Evolutionary conservation across 2,113 vertebrate genomes (phyloP), one percentile per base, ranked within the genome.

Genomic region (Antigone vipio): DNA sequence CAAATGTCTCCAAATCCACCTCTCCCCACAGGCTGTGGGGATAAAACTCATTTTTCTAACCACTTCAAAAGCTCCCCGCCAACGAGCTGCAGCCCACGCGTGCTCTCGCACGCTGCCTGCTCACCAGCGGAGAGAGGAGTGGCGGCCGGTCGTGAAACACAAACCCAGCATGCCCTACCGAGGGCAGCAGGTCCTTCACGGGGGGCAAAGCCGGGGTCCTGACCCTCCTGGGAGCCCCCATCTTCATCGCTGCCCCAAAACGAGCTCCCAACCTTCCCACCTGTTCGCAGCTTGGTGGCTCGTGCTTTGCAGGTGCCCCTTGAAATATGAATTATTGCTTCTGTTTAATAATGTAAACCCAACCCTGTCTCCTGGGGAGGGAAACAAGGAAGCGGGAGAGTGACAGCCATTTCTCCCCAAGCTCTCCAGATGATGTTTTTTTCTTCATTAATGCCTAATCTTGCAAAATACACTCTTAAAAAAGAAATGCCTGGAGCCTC

Each of bases 101-200:
- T 18, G 68, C 47, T 52, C 68, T 53, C 2, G 4, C 3, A 11
- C 4, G 11, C 60, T 44, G 47, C 35, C n/a, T 64, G 47, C 49
- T 64, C 30, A 3, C 49, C 76, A 53, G 60, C 23, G 4, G 8
- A 6, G 52, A 62, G 49, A 13, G 55, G 9, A 34, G 59, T 34
- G 9, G 71, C 22, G 5, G 9, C 66, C 29, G 20, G 42, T 22
- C 13, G 7, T 2, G 9, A 49, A 63, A 49, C 3, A 1, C 55
- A 6, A 53, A 29, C 40, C 58, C 5, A 0, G 5, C 3, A 0
- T 1, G 1, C 34, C 66, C 58, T 7, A 3, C 56, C 2, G 0
- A 30, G 49, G 45, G 15, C 42, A 72, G 20, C 1, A 3, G 32
- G 26, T 47, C 40, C 63, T 49, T 81, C 47, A 6, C 0, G 1